Conservation (phyloP, 2,113 vertebrate species). For the Phaethornis superciliosus region DNA sequence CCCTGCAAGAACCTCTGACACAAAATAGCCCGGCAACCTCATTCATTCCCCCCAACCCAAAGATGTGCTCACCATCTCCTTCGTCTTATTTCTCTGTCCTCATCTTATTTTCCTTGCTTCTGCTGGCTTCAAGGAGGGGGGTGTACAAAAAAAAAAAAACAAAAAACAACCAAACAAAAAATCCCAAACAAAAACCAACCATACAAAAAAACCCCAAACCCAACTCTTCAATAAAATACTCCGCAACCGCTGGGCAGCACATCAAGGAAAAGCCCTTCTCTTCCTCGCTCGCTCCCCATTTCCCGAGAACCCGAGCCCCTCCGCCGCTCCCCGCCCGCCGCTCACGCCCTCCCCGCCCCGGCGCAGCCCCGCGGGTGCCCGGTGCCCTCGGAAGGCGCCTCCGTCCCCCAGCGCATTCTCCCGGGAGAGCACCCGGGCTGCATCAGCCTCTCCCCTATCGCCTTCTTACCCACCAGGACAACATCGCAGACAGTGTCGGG, state of each 20-base stretch:
- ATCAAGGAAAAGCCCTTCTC: not conserved
- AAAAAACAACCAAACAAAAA: too few species aligned
- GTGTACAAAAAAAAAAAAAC: not conserved
- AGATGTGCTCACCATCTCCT: slow-evolving; percentile 48
- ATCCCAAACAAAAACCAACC: not conserved
- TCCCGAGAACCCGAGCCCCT: not conserved
- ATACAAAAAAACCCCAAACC: not conserved
- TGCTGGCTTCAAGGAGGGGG: not conserved
- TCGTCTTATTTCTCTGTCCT: not conserved
- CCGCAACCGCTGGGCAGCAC: not conserved
- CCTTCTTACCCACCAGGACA: not conserved
- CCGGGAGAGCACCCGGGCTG: not conserved
- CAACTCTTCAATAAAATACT: not conserved
- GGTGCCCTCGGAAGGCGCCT: not conserved
- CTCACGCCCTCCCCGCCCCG: not conserved
- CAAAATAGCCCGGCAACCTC: not conserved
- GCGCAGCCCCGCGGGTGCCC: not conserved
- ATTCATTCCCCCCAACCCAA: not conserved
- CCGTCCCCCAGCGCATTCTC: not conserved
- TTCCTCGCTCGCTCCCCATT: not conserved
- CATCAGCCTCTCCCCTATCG: not conserved
- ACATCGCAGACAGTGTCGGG: not conserved
- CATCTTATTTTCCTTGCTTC: not conserved
- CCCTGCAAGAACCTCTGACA: not conserved
- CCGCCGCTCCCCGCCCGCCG: not conserved